Conservation (phyloP, 2,113 vertebrate genomes). For the Megaceryle torquata region DNA sequence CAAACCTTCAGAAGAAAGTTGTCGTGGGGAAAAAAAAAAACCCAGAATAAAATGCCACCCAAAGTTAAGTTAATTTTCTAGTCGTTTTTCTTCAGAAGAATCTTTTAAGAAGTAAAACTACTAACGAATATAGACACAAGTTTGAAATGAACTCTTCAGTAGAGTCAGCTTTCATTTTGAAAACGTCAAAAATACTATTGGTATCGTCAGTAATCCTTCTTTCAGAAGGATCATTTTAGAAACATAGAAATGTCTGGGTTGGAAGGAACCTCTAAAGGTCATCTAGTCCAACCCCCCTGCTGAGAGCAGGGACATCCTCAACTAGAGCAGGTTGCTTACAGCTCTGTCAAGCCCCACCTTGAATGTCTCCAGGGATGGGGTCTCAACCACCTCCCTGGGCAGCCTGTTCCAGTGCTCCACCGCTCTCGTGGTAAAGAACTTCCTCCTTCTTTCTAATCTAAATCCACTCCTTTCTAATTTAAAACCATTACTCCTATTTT, state of each 20-base stretch:
- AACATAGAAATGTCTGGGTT: too few relatives aligned
- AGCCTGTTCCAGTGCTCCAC: too few relatives aligned
- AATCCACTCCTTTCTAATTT: too few relatives aligned
- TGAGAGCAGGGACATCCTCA: too few relatives aligned
- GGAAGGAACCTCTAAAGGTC: too few relatives aligned
- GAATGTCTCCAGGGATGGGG: too few relatives aligned
- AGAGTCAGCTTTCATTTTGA: not conserved
- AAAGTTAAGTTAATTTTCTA: not conserved
- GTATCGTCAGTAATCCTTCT: not conserved
- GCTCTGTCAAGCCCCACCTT: too few relatives aligned
- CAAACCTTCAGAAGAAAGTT: not conserved
- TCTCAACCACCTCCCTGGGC: too few relatives aligned
- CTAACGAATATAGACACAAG: not conserved
- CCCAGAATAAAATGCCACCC: not conserved
- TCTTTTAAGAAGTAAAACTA: not conserved
- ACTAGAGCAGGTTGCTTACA: too few relatives aligned
- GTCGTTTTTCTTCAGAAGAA: not conserved
- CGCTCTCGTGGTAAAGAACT: too few relatives aligned
- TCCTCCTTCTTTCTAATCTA: too few relatives aligned
- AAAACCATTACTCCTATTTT: not conserved
- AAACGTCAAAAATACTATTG: not conserved
- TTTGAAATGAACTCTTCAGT: not conserved
- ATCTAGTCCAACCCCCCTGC: too few relatives aligned
- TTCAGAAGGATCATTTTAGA: not conserved
- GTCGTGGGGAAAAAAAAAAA: not conserved